A percentile compares a stretch with the other conserved stretches of the same genome.
phyloP scores from a whole-genome alignment of 2,888 invertebrate genomes.

The Nemapogon koenigi region DNA sequence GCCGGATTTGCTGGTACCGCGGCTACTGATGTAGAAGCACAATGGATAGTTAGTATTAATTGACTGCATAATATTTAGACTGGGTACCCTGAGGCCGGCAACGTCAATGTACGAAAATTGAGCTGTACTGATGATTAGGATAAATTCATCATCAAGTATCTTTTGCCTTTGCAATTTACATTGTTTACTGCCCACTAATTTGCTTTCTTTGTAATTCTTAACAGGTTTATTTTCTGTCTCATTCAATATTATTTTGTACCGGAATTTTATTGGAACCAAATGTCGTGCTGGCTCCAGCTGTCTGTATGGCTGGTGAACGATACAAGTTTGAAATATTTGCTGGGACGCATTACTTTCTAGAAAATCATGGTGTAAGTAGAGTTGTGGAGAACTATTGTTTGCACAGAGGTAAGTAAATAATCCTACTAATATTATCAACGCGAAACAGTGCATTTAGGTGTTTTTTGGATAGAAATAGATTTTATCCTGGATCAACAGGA shows the following conservation, averaged over 20 bases:
- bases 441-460: too few relatives aligned
- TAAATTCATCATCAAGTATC: too few relatives aligned
- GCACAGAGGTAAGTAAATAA: constrained; percentile 38
- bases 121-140: too few relatives aligned
- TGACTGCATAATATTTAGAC: not conserved
- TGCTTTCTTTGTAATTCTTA: constrained; percentile 1
- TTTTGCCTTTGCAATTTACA: too few relatives aligned
- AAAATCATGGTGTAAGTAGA: constrained; percentile 27
- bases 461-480: too few relatives aligned
- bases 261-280: constrained; percentile 45
- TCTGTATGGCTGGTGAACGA: constrained; percentile 38
- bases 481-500: too few relatives aligned
- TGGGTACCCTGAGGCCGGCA: too few relatives aligned
- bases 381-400: constrained; percentile 35
- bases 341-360: constrained; percentile 38
- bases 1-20: constrained; percentile 15
- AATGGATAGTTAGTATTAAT: constrained; percentile 33
- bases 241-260: constrained; percentile 46
- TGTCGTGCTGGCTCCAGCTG: constrained; percentile 44
- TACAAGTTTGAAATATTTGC: constrained; percentile 38
- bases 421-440: too few relatives aligned
- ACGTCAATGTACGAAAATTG: too few relatives aligned
- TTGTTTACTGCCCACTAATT: not conserved
- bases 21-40: constrained; percentile 32
- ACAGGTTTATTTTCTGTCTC: constrained; percentile 44